Base-by-base conservation (phyloP, 2,888 invertebrate species). In the Antheraea assamensis region DNA sequence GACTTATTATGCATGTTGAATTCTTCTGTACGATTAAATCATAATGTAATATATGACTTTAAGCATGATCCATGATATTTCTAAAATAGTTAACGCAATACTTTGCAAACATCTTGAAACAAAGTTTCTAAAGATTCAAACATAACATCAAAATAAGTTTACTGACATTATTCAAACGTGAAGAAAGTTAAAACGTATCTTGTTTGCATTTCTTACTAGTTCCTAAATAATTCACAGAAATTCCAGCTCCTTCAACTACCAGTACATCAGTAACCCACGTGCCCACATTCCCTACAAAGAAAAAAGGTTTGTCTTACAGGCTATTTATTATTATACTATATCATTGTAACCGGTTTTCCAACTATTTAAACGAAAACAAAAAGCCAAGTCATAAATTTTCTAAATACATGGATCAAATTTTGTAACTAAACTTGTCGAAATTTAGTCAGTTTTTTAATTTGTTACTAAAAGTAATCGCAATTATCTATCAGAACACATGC, bases 211-310 rank as follows among this genome's bases (percentile, higher is more conserved):
- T 64, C 61, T 64, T 64, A 64, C 13, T 2, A 5, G 19, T 30
- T 64, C 61, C 27, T 68, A 68, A 21, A 68, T 8, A 55, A 83
- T 82, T 93, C 87, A 55, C 95, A 98, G 98, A 98, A 96, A 97
- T 98, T 91, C 97, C 98, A 70, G 97, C 97, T 35, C 98, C 98
- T 55, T 97, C 97, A 49, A 97, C 97, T 77, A 96, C 96, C 58
- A 95, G 95, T 76, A 95, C 95, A 52, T 92, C 94, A 71, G 90
- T 95, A 70, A 94, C 94, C 85, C 95, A 95, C 83, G 93, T 95
- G 49, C 95, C 95, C 70, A 95, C 96, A 74, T 93, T 95, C 79
- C 94, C 95, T 70, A 92, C 95, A 77, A 96, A 94, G 87, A 96
- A 96, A 92, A 96, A 96, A 95, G 96, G 96, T 96, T 61, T 77